These are phyloP conservation scores for Trachymyrmex septentrionalis DNA, from an alignment of 1,140 invertebrate species.

Conservation along the genomic window DNA sequence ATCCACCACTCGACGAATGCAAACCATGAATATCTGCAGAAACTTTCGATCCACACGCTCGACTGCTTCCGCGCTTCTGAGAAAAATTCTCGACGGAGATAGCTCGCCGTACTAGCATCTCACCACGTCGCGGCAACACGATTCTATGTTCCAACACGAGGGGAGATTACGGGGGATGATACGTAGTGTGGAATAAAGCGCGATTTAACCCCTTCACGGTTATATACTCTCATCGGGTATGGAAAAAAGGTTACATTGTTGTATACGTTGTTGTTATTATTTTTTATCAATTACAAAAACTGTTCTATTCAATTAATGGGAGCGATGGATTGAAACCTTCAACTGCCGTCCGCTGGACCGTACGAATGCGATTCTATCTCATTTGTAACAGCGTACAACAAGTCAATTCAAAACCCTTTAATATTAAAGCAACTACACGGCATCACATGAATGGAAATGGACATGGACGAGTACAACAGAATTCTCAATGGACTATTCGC, in stretches of 20 bases:
- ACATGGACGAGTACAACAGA: background rate
- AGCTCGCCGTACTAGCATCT: slow-evolving; percentile 3
- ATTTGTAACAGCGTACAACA: background rate
- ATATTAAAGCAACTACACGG: background rate
- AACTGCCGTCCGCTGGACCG: background rate
- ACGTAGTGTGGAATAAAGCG: slow-evolving; percentile 17
- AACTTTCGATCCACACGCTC: slow-evolving; percentile 58
- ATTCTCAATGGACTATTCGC: background rate
- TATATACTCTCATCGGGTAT: background rate
- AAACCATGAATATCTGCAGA: slow-evolving; percentile 26
- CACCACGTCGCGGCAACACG: slow-evolving; percentile 21
- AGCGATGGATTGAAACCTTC: background rate
- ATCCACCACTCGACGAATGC: slow-evolving; percentile 24
- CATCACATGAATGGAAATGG: slow-evolving; percentile 11
- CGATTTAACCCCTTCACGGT: background rate
- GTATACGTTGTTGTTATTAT: background rate
- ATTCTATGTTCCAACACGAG: slow-evolving; percentile 10
- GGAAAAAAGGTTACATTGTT: background rate
- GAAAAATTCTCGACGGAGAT: slow-evolving; percentile 57
- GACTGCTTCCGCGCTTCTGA: slow-evolving; percentile 44
- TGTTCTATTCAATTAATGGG: background rate
- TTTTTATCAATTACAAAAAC: background rate
- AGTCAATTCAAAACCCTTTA: background rate
- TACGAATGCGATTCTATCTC: background rate
- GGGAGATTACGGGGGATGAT: slow-evolving; percentile 19